phyloP scores from a whole-genome alignment of 2,888 invertebrate species.

The Macrosiphum euphorbiae region DNA sequence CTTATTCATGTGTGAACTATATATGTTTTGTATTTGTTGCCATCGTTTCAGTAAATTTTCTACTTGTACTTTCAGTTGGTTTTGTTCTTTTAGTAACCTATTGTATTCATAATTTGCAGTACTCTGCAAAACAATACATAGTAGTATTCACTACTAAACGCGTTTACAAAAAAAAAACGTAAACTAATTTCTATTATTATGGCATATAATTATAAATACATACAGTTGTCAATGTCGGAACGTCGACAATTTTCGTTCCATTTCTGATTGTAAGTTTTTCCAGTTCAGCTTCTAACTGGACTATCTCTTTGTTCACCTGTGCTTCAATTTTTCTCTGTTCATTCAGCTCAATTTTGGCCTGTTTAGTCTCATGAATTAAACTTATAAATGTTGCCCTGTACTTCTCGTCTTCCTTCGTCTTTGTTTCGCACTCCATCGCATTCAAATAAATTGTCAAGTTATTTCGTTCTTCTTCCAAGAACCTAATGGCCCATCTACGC shows the following conservation, averaged over 20 bases:
- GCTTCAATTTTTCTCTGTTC: conserved; percentile 17
- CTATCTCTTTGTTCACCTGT: conserved; percentile 22
- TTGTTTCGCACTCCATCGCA: background rate
- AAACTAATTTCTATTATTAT: background rate
- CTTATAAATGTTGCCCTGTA: conserved; percentile 7
- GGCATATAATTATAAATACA: background rate
- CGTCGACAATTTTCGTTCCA: background rate
- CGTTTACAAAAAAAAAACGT: background rate
- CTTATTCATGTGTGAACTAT: conserved; percentile 33
- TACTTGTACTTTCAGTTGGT: background rate
- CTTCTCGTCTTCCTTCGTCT: background rate
- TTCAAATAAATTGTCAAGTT: conserved; percentile 11
- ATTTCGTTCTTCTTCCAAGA: conserved; percentile 26
- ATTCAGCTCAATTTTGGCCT: background rate
- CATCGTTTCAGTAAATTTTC: conserved; percentile 20
- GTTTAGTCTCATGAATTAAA: background rate
- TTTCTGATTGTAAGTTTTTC: background rate
- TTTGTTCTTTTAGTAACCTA: conserved; percentile 27
- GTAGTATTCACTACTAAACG: background rate
- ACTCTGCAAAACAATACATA: background rate
- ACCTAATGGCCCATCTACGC: conserved; percentile 41
- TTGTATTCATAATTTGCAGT: background rate
- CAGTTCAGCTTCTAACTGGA: background rate
- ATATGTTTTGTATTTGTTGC: background rate
- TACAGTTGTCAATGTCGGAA: background rate